These are phyloP conservation scores for Diplodus sargus DNA, from an alignment of 2,797 vertebrate genomes.

Conservation along the genomic window DNA sequence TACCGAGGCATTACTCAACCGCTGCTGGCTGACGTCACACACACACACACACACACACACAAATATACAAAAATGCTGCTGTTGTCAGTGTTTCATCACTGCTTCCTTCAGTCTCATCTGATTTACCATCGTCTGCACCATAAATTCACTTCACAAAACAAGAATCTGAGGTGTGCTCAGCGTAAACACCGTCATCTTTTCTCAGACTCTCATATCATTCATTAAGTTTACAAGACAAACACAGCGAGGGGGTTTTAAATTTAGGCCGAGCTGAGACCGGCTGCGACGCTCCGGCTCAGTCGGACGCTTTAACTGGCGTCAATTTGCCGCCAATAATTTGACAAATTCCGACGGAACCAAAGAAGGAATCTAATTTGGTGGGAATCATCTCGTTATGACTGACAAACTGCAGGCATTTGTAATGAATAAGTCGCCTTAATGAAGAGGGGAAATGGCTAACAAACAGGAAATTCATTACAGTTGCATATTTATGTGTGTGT, in stretches of 20 bases:
- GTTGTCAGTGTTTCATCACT: neutral
- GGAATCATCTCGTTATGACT: slow-evolving; percentile 53
- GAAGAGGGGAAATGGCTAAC: slow-evolving; percentile 62
- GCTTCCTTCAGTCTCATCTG: neutral
- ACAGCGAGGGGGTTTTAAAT: neutral
- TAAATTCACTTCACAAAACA: neutral
- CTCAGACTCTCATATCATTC: neutral
- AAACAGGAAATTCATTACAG: slow-evolving; percentile 67
- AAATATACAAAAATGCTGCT: neutral
- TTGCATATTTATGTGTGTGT: slow-evolving; percentile 9
- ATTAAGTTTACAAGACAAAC: neutral
- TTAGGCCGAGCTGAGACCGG: slow-evolving; percentile 34
- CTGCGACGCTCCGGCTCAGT: neutral
- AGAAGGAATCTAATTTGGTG: slow-evolving; percentile 53
- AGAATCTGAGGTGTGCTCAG: too few species aligned
- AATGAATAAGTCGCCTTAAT: slow-evolving; percentile 64
- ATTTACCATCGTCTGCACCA: neutral
- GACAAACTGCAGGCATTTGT: slow-evolving; percentile 49
- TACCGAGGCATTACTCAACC: slow-evolving; percentile 69
- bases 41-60: slow-evolving; percentile 8
- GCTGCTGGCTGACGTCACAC: slow-evolving; percentile 60
- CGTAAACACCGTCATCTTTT: too few species aligned
- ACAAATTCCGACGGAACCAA: slow-evolving; percentile 49
- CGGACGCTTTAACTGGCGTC: slow-evolving; percentile 42
- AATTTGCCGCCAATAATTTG: slow-evolving; percentile 27